Evolutionary conservation across 2,113 vertebrate species (phyloP).

Genomic region (Menidia beryllina): DNA sequence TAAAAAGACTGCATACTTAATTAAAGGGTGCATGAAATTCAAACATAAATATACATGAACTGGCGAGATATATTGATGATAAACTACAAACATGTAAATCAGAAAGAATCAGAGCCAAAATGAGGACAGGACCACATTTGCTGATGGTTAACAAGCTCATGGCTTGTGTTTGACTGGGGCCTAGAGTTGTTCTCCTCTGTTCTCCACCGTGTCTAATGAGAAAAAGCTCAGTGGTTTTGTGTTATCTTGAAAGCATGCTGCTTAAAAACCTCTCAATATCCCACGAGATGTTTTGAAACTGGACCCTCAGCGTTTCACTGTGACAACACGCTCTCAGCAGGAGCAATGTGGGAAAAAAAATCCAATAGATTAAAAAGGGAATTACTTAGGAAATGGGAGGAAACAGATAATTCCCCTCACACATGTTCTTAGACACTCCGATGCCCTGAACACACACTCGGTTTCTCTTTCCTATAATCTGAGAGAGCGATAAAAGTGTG

Average conservation of each 20-base stretch:
- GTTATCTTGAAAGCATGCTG: constrained; percentile 66
- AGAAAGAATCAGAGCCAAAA: not conserved
- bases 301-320: constrained; percentile 48
- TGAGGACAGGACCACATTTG: constrained; percentile 14
- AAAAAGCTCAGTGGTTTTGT: constrained; percentile 53
- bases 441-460: constrained; percentile 6
- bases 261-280: constrained; percentile 63
- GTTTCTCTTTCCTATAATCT: constrained; percentile 13
- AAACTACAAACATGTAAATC: not conserved
- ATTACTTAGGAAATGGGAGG: constrained; percentile 29
- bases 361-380: constrained; percentile 21
- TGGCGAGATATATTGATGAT: not conserved
- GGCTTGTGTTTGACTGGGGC: constrained; percentile 28
- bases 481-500: constrained; percentile 6
- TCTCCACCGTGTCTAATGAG: constrained; percentile 53
- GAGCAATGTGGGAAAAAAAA: constrained; percentile 34
- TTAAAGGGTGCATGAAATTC: not conserved
- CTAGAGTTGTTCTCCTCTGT: constrained; percentile 20
- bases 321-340: constrained; percentile 53
- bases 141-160: constrained; percentile 12
- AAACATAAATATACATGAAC: not conserved
- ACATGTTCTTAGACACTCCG: constrained; percentile 23
- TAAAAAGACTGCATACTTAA: not conserved
- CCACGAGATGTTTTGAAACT: constrained; percentile 68
- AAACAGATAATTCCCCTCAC: constrained; percentile 43